Percentiles rank a stretch among this genome's conserved stretches.
These are phyloP conservation scores for Carapus acus DNA, from an alignment of 2,797 vertebrate genomes.

Conservation along the genomic window DNA sequence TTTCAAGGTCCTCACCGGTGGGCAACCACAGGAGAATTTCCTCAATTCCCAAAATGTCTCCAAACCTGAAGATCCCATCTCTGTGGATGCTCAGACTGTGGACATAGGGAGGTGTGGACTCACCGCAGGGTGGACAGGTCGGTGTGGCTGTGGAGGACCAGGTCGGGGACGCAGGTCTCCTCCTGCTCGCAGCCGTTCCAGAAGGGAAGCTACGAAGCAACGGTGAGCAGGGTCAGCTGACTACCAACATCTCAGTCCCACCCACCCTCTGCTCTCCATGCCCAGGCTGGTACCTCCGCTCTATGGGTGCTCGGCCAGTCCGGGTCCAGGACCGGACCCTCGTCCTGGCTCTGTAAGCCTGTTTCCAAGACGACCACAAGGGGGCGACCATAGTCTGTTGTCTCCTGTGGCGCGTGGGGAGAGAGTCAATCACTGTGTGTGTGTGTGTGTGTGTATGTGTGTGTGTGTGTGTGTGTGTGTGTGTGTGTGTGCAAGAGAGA, in stretches of 20 bases:
- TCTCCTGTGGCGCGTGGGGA: conserved; percentile 71
- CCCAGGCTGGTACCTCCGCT: conserved; percentile 69
- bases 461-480: conserved; percentile 1
- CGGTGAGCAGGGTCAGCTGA: too few relatives aligned
- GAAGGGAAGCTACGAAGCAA: conserved; percentile 80
- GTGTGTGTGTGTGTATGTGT: not conserved
- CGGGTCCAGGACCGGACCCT: conserved; percentile 81
- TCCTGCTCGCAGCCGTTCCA: conserved; percentile 95
- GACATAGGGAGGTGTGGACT: conserved; percentile 31
- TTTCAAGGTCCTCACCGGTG: too few relatives aligned
- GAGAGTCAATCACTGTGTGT: not conserved
- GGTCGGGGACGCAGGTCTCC: conserved; percentile 83
- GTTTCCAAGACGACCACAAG: conserved; percentile 77
- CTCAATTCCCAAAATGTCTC: too few relatives aligned
- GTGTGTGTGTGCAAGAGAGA: not conserved
- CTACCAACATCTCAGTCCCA: too few relatives aligned
- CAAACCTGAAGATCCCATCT: too few relatives aligned
- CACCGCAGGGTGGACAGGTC: conserved; percentile 81
- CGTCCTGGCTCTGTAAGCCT: conserved; percentile 66
- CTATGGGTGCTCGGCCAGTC: conserved; percentile 79
- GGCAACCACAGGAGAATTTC: too few relatives aligned
- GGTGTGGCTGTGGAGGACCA: conserved; percentile 75
- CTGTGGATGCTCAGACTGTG: too few relatives aligned
- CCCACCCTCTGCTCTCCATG: too few relatives aligned
- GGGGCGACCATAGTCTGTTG: conserved; percentile 84